Base-by-base conservation (phyloP, 2,888 invertebrate species). In the Zaprionus bogoriensis region DNA sequence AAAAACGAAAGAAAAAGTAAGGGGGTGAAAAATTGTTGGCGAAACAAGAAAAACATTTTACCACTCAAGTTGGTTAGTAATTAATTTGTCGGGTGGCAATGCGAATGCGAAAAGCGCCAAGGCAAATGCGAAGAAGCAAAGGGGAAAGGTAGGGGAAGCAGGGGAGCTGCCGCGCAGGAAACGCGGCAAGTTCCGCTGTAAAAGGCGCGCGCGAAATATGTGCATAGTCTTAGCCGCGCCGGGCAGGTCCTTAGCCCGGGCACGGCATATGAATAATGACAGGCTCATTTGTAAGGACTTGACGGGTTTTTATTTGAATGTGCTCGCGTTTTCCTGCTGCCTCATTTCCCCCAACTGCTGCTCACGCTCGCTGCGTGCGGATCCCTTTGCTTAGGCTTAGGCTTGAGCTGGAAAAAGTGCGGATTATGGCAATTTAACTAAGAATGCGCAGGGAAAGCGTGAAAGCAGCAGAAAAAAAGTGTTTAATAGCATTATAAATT, bases 51-150 rank as follows among this genome's bases (percentile, higher is more conserved):
- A 70, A 77, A 67, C 78, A 81, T 84, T 87, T 85, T 80, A 75
- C 75, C 81, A 87, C 82, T 85, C 67, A 71, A 77, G 69, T 81
- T 76, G 80, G 77, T 74, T 71, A 68, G 83, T 87, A 83, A 83
- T 83, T 83, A 83, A 84, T 83, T 87, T 87, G 82, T 85, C 74
- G 64, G 68, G 64, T 55, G 72, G 60, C 58, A 55, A 46, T n/a
- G 12, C 38, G 23, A 47, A 36, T 59, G 38, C 23, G 52, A 59
- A 48, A 70, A 52, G n/a, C n/a, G n/a, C n/a, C n/a, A n/a, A 14
- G 12, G 12, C 30, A 27, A 0, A n/a, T 27, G 22, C n/a, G 12
- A 42, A 44, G 12, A 32, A 20, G 1, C 9, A 27, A 32, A 20
- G 12, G 9, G 19, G 2, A 3, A 2, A 4, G 17, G 38, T 25